Evolutionary conservation across 2,797 vertebrate genomes (phyloP).

Genomic region (Enteromius radiatus): DNA sequence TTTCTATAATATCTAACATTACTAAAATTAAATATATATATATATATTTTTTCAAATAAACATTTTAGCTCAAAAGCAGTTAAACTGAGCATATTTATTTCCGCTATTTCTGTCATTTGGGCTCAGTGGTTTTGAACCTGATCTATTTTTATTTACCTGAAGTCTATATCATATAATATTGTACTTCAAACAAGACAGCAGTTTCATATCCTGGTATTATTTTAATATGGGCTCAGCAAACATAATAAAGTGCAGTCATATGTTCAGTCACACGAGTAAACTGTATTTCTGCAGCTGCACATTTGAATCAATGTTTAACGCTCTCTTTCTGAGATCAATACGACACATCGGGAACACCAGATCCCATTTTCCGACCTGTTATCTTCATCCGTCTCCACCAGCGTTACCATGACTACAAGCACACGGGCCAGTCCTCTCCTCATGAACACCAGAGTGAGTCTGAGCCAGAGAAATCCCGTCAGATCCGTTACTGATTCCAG

Average conservation of each 20-base stretch:
- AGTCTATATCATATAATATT: not conserved
- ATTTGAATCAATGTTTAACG: slow-evolving; percentile 53
- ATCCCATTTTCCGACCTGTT: slow-evolving; percentile 60
- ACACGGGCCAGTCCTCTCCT: slow-evolving; percentile 41
- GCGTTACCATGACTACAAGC: slow-evolving; percentile 58
- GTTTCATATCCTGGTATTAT: slow-evolving; percentile 3
- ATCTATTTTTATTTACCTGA: not conserved
- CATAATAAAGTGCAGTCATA: not conserved
- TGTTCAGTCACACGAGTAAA: slow-evolving; percentile 25
- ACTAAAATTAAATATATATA: no score
- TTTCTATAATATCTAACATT: no score
- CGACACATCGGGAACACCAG: slow-evolving; percentile 52
- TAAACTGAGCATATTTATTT: not conserved
- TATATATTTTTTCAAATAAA: no score
- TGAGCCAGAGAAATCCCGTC: not conserved
- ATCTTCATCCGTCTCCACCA: slow-evolving; percentile 55
- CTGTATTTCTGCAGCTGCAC: slow-evolving; percentile 36
- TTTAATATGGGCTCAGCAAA: slow-evolving; percentile 7
- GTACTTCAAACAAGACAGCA: not conserved
- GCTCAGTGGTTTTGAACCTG: not conserved
- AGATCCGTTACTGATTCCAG: not conserved
- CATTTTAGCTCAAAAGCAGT: not conserved
- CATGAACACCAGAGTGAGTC: slow-evolving; percentile 14
- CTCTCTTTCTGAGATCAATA: slow-evolving; percentile 56
- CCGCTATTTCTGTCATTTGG: not conserved